These are phyloP conservation scores for Silurus glanis DNA, from an alignment of 2,113 vertebrate species.

Conservation along the genomic window DNA sequence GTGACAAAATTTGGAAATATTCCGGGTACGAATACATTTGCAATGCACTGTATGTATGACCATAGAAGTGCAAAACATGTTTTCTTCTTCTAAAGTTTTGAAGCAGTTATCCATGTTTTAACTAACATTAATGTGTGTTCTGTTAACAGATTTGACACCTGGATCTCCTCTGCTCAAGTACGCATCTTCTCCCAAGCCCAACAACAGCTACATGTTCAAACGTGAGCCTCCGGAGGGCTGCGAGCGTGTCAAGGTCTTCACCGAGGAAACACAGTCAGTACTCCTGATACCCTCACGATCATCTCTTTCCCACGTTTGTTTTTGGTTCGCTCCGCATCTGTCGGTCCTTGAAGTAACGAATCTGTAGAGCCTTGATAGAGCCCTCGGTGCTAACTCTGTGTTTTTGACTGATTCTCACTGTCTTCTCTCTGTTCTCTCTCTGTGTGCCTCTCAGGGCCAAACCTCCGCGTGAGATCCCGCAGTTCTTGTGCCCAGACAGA, in stretches of 20 bases:
- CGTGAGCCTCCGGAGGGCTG: slow-evolving; percentile 57
- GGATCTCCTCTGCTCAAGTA: slow-evolving; percentile 52
- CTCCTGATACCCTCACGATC: slow-evolving; percentile 23
- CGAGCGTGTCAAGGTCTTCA: slow-evolving; percentile 57
- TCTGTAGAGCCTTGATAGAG: slow-evolving; percentile 2
- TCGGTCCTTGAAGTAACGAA: slow-evolving; percentile 40
- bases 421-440: neutral
- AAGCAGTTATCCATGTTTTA: neutral
- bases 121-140: neutral
- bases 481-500: slow-evolving; percentile 86
- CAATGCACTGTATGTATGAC: neutral
- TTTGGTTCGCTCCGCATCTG: slow-evolving; percentile 8
- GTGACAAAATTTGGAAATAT: too few relatives aligned
- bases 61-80: neutral
- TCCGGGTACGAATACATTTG: too few relatives aligned
- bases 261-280: slow-evolving; percentile 56
- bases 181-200: slow-evolving; percentile 55
- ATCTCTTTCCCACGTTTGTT: slow-evolving; percentile 24
- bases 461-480: slow-evolving; percentile 80
- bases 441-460: slow-evolving; percentile 71
- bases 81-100: neutral
- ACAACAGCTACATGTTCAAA: slow-evolving; percentile 59
- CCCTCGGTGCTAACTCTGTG: slow-evolving; percentile 13
- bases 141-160: slow-evolving; percentile 44
- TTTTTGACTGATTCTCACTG: slow-evolving; percentile 8